phyloP scores from a whole-genome alignment of 1,140 invertebrate genomes.

The Lucilia cuprina region DNA sequence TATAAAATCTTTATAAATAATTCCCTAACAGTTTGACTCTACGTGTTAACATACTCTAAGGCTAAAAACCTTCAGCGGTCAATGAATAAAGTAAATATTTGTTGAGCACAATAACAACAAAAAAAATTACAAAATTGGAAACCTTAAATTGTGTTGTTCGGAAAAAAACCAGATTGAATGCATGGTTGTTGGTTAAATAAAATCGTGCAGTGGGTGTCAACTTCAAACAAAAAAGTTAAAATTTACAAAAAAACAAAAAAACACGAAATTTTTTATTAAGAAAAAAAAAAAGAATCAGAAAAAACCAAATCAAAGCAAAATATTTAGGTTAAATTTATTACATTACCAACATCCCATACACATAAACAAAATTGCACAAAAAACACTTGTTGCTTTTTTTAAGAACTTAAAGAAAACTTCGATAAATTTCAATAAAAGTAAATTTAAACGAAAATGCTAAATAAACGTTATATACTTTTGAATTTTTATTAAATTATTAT shows the following conservation, averaged over 20 bases:
- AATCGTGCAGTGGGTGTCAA: conserved; percentile 13
- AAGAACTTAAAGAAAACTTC: background rate
- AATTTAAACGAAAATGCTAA: background rate
- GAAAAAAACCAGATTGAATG: background rate
- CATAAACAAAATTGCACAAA: background rate
- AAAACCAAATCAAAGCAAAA: background rate
- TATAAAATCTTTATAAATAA: background rate
- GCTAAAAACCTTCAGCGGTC: background rate
- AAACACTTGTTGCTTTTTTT: background rate
- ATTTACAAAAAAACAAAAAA: background rate
- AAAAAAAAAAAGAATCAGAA: background rate
- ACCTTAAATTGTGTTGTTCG: background rate
- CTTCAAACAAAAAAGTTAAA: background rate
- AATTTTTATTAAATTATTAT: background rate
- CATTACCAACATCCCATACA: background rate
- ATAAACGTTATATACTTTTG: background rate
- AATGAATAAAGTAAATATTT: background rate
- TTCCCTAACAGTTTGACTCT: background rate
- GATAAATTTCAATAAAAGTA: background rate
- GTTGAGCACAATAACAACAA: background rate
- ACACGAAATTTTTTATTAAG: conserved; percentile 7
- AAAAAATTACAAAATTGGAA: background rate
- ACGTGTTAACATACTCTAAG: background rate
- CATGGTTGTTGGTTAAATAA: conserved; percentile 7
- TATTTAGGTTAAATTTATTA: background rate